Percentiles rank a stretch among this genome's conserved stretches.
These are phyloP conservation scores for Phalacrocorax aristotelis DNA, from an alignment of 2,113 vertebrate genomes.

Conservation along the genomic window DNA sequence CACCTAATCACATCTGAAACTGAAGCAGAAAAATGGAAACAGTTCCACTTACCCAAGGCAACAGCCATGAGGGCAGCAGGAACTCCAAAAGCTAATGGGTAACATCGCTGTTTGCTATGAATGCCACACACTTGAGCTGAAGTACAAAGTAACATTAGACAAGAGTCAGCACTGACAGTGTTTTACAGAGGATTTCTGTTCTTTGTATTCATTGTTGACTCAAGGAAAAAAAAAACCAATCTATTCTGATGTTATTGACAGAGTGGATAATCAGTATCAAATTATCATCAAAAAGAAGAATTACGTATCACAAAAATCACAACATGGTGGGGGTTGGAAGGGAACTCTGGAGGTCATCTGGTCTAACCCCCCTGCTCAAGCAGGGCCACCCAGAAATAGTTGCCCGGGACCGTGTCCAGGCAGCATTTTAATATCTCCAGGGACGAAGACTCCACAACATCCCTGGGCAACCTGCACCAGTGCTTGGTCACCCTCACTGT, in stretches of 20 bases:
- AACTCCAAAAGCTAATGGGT: constrained; percentile 92
- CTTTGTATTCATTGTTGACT: neutral
- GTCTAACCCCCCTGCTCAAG: neutral
- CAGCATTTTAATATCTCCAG: neutral
- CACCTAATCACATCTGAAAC: neutral
- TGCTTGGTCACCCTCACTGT: neutral
- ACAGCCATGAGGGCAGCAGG: constrained; percentile 90
- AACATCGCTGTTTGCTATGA: constrained; percentile 82
- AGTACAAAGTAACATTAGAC: neutral
- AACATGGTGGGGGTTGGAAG: neutral
- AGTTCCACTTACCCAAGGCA: constrained; percentile 80
- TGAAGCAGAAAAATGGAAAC: neutral
- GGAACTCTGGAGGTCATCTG: neutral
- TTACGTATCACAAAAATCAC: neutral
- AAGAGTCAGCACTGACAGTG: neutral
- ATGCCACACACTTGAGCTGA: constrained; percentile 88
- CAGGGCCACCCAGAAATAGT: neutral
- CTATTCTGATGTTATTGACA: neutral
- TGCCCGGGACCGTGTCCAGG: neutral
- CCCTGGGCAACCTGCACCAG: neutral
- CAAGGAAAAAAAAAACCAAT: no score
- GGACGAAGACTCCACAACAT: neutral
- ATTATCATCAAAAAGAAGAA: neutral
- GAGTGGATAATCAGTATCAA: neutral
- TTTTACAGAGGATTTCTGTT: neutral